phyloP scores from a whole-genome alignment of 2,113 vertebrate genomes.

The Salvelinus alpinus region DNA sequence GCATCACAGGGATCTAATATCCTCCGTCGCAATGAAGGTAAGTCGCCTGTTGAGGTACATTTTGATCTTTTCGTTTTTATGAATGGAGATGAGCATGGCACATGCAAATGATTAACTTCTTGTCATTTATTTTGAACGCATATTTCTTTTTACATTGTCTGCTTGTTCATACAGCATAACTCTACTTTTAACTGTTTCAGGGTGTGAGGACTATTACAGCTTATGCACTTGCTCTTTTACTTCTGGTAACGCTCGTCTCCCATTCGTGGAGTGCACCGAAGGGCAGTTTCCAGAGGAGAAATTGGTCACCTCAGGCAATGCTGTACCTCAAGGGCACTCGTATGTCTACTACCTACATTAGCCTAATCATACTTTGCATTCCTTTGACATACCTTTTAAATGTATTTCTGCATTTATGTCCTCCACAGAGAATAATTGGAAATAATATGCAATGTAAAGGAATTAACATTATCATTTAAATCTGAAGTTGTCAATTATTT shows the following conservation, averaged over 20 bases:
- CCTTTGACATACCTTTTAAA: neutral
- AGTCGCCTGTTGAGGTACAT: constrained; percentile 7
- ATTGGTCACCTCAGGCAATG: constrained; percentile 97
- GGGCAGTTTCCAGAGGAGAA: constrained; percentile 84
- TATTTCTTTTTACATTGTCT: neutral
- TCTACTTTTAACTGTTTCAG: constrained; percentile 58
- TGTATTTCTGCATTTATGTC: too few species aligned
- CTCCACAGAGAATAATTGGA: too few species aligned
- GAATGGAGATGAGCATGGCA: neutral
- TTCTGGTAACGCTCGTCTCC: constrained; percentile 72
- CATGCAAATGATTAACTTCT: neutral
- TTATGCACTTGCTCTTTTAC: constrained; percentile 69
- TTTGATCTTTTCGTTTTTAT: constrained; percentile 17
- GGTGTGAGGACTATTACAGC: constrained; percentile 63
- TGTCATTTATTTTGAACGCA: neutral
- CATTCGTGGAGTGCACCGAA: constrained; percentile 77
- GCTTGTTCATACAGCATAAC: neutral
- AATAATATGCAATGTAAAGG: too few species aligned
- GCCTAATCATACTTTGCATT: neutral
- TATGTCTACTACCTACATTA: constrained; percentile 67
- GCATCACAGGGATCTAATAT: neutral
- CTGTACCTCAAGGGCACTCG: constrained; percentile 94
- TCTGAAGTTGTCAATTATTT: neutral
- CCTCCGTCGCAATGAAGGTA: constrained; percentile 52
- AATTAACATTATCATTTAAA: neutral